Conservation (phyloP, 2,797 vertebrate species). For the Xenentodon cancila region DNA sequence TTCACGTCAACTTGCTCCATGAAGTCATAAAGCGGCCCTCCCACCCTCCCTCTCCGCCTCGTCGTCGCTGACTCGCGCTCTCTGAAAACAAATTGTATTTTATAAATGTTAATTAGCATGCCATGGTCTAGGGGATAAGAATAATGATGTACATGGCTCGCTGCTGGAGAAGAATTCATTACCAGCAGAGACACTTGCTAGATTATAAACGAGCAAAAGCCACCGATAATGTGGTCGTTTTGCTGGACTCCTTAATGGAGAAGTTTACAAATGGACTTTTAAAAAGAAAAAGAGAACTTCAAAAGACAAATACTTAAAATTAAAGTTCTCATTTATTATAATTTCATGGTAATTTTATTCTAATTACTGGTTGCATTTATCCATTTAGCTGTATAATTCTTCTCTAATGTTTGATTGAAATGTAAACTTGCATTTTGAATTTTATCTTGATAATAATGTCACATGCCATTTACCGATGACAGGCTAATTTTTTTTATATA, state of each 20-base stretch:
- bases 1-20: slow-evolving; percentile 51
- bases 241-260: slow-evolving; percentile 57
- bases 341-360: no score
- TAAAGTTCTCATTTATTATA: not conserved
- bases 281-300: slow-evolving; percentile 6
- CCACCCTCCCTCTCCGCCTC: not conserved
- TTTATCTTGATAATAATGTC: no score
- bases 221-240: slow-evolving; percentile 61
- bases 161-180: slow-evolving; percentile 72
- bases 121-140: slow-evolving; percentile 73
- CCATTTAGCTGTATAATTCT: no score
- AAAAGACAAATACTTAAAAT: slow-evolving; percentile 17
- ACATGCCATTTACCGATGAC: no score
- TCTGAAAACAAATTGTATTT: slow-evolving; percentile 69
- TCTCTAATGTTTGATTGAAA: no score
- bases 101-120: slow-evolving; percentile 75
- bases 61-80: slow-evolving; percentile 15
- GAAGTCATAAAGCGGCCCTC: slow-evolving; percentile 51
- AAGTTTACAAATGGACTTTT: slow-evolving; percentile 58
- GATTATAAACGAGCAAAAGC: slow-evolving; percentile 61
- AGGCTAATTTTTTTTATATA: no score
- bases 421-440: no score
- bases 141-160: slow-evolving; percentile 69
- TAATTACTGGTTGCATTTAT: no score
- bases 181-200: slow-evolving; percentile 57